phyloP scores from a whole-genome alignment of 2,888 invertebrate genomes.

The Chesias legatella region DNA sequence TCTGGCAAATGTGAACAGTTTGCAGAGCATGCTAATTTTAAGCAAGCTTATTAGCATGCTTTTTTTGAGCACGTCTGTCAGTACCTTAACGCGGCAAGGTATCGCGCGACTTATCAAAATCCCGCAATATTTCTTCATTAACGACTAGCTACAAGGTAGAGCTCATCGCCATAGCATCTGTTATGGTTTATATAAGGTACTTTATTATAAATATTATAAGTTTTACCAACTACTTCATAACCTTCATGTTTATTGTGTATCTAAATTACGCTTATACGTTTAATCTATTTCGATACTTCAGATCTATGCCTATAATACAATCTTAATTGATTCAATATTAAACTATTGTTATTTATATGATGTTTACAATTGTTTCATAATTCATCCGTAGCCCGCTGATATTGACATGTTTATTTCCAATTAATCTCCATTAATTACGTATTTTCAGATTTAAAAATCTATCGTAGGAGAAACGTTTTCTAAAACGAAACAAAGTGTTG shows the following conservation, averaged over 20 bases:
- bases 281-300: not conserved
- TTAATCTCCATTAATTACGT: constrained; percentile 22
- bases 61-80: no score
- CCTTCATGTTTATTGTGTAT: not conserved
- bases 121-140: constrained; percentile 77
- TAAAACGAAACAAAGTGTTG: constrained; percentile 31
- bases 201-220: constrained; percentile 14
- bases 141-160: constrained; percentile 56
- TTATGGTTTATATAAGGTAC: constrained; percentile 38
- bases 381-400: constrained; percentile 13
- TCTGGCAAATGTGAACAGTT: no score
- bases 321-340: constrained; percentile 24
- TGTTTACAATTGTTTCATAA: constrained; percentile 8
- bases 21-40: no score
- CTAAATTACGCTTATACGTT: not conserved
- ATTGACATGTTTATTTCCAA: constrained; percentile 22
- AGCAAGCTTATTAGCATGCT: no score
- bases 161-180: constrained; percentile 50
- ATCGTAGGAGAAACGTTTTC: constrained; percentile 18
- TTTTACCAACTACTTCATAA: not conserved
- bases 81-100: constrained; percentile 55
- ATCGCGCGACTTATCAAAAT: constrained; percentile 66
- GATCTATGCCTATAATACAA: no score
- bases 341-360: constrained; percentile 19
- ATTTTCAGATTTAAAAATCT: constrained; percentile 27